These are phyloP conservation scores for Monomorium pharaonis DNA, from an alignment of 1,140 invertebrate species.

Conservation along the genomic window DNA sequence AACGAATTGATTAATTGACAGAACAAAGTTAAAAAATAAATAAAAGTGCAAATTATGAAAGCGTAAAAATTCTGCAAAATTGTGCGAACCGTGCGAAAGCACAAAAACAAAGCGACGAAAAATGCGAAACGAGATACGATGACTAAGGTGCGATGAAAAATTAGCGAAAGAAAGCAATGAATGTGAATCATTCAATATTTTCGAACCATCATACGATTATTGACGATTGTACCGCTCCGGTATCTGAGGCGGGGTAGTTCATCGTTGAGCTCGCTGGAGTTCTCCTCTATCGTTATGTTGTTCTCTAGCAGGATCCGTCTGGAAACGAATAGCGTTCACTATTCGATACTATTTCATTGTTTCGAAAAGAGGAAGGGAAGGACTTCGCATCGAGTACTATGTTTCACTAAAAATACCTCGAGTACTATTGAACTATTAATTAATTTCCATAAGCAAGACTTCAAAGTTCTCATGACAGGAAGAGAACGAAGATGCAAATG, in stretches of 20 bases:
- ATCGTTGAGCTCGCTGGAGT: constrained; percentile 78
- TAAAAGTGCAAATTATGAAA: background rate
- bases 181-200: constrained; percentile 66
- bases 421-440: background rate
- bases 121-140: background rate
- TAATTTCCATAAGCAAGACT: background rate
- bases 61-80: background rate
- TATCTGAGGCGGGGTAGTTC: constrained; percentile 80
- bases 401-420: background rate
- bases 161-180: constrained; percentile 40
- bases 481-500: background rate
- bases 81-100: background rate
- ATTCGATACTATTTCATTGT: background rate
- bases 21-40: background rate
- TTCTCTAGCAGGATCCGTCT: constrained; percentile 81
- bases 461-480: background rate
- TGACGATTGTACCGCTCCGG: constrained; percentile 75
- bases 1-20: background rate
- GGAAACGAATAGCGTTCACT: constrained; percentile 66
- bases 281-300: constrained; percentile 82
- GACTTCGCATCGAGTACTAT: background rate
- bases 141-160: background rate
- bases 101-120: background rate
- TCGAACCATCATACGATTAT: constrained; percentile 83
- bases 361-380: background rate